Conservation (phyloP, 2,888 invertebrate genomes). For the Sesia apiformis region DNA sequence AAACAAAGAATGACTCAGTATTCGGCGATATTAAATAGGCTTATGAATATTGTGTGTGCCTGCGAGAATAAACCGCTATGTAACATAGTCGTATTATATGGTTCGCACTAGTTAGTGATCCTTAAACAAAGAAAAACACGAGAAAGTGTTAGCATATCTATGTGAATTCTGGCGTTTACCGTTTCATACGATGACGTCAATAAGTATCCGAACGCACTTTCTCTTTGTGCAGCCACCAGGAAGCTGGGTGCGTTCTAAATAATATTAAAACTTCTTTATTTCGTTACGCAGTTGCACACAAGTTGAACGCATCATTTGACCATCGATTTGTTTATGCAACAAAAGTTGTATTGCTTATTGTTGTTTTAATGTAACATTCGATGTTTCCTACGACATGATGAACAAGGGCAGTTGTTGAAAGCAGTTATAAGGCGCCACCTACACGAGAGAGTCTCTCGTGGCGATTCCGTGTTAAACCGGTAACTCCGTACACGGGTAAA, state of each 20-base stretch:
- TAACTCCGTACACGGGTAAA: too few relatives aligned
- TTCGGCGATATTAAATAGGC: too few relatives aligned
- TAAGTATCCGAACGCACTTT: constrained; percentile 19
- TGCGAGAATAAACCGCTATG: background rate
- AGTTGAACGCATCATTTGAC: constrained; percentile 6
- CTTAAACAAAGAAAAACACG: background rate
- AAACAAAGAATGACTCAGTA: too few relatives aligned
- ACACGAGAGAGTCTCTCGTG: too few relatives aligned
- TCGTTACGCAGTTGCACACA: constrained; percentile 3
- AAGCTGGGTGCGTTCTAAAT: constrained; percentile 4
- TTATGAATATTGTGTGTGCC: background rate
- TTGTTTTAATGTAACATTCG: too few relatives aligned
- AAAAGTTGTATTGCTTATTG: too few relatives aligned
- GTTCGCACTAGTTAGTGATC: background rate
- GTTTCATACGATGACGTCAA: constrained; percentile 10
- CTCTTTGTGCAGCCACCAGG: constrained; percentile 6
- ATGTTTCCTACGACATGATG: too few relatives aligned
- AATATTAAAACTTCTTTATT: constrained; percentile 6
- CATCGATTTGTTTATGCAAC: background rate
- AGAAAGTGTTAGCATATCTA: background rate
- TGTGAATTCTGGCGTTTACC: background rate
- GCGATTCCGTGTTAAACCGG: too few relatives aligned
- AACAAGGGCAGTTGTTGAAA: too few relatives aligned
- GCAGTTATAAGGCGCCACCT: too few relatives aligned
- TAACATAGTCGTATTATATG: background rate